Conservation (phyloP, 2,888 invertebrate genomes). For the Nysson spinosus region DNA sequence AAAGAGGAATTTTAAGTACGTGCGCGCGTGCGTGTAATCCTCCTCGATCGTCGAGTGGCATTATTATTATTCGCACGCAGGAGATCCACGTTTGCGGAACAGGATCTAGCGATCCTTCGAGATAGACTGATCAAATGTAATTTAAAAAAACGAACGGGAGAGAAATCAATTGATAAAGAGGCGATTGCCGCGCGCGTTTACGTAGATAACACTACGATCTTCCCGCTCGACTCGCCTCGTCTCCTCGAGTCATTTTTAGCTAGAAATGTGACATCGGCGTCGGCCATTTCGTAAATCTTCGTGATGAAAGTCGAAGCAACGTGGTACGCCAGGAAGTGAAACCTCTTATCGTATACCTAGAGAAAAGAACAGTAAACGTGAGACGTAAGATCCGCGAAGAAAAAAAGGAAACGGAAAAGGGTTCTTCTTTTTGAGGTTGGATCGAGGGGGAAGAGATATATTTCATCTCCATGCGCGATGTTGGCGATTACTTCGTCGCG, state of each 20-base stretch:
- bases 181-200: conserved; percentile 49
- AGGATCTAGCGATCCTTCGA: conserved; percentile 5
- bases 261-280: too few relatives aligned
- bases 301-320: background rate
- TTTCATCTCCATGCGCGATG: conserved; percentile 3
- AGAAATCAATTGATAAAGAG: conserved; percentile 4
- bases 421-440: background rate
- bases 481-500: conserved; percentile 4
- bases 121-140: background rate
- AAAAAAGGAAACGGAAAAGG: background rate
- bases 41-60: conserved; percentile 36
- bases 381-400: background rate
- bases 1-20: conserved; percentile 26
- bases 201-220: conserved; percentile 29
- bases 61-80: conserved; percentile 4
- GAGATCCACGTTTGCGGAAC: conserved; percentile 1
- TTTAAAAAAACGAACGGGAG: background rate
- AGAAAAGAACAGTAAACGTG: background rate
- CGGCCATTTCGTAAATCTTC: background rate
- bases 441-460: conserved; percentile 28
- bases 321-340: too few relatives aligned
- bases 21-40: conserved; percentile 51
- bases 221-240: conserved; percentile 28
- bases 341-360: too few relatives aligned
- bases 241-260: background rate